Evolutionary conservation across 2,113 vertebrate species (phyloP).

Genomic region (Penelope pileata): DNA sequence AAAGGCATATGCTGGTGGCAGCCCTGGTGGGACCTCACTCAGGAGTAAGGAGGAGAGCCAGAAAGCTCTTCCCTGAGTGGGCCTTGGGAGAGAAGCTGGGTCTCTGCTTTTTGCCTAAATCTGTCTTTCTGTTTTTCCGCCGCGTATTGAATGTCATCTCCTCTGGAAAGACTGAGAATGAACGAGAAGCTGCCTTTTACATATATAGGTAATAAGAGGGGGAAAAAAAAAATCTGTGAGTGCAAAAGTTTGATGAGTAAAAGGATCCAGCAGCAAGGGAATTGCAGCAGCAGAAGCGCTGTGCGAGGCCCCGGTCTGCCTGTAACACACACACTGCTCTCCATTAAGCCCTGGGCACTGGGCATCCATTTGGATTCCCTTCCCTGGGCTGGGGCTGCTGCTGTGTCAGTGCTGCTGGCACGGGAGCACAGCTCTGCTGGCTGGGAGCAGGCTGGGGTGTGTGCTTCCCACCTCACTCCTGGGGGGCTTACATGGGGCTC

Average conservation of each 20-base stretch:
- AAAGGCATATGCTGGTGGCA: not conserved
- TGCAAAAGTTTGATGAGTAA: not conserved
- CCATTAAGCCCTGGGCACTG: not conserved
- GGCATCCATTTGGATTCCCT: not conserved
- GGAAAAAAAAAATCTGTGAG: not conserved
- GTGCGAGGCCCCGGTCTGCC: not conserved
- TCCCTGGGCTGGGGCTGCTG: not conserved
- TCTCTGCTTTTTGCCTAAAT: not conserved
- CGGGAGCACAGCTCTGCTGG: not conserved
- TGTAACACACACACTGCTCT: not conserved
- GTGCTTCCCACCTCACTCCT: too few relatives aligned
- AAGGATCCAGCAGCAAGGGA: not conserved
- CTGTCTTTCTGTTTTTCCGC: not conserved
- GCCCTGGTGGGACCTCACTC: not conserved
- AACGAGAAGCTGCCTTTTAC: not conserved
- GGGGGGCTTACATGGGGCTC: not conserved
- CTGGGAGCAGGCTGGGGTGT: too few relatives aligned
- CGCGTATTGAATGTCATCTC: rapidly evolving
- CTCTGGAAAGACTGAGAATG: not conserved
- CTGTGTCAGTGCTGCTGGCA: conserved; percentile 24
- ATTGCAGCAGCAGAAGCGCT: rapidly evolving
- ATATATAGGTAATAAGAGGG: not conserved
- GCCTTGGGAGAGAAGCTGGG: not conserved
- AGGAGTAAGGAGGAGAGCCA: not conserved
- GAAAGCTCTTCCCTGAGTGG: not conserved